Base-by-base conservation (phyloP, 30 jellyfish, hydroid and myxozoan species). In the Hydractinia symbiolongicarpus region DNA sequence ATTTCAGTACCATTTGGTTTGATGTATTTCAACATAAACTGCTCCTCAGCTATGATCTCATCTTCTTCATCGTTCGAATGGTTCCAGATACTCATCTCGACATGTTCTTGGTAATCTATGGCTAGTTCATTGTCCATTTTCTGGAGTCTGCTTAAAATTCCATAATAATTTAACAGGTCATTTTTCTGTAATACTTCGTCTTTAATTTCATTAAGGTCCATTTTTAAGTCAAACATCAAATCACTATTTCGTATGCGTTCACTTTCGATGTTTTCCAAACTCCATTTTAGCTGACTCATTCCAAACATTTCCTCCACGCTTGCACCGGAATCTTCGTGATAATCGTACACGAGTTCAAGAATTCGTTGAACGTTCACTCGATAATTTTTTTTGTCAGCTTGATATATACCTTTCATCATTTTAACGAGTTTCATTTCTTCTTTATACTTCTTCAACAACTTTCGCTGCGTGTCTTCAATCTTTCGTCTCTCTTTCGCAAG, bases 401-500 rank as follows among this genome's bases (percentile, higher is more conserved):
- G 19, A 44, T 51, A 64, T 51, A 64, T 7, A 7, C 74, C 74
- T n/a, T 51, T 44, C 7, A 64, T 44, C 74, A 64, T 64, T 13
- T 64, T 64, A 5, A 64, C 40, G 16, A n/a, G 40, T 13, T 64
- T 64, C 52, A 44, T 64, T 2, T 64, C 74, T 6, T n/a, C 52
- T 64, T 64, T 44, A 51, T 6, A 64, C 40, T 64, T 64, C 16
- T 64, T 64, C 16, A 64, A 64, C 19, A 64, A 6, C 74, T 64
- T 7, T 13, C 40, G 74, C 40, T 64, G 74, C 40, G 74, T 64
- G 7, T n/a, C 40, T 64, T 64, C 74, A 7, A 64, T 51, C 40
- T 64, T 64, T 13, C 40, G 19, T 64, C 74, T 64, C 16, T 64
- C 74, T 13, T 64, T 64, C 40, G 74, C 74, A 64, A 64, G 74